These are phyloP conservation scores for Dufourea novaeangliae DNA, from an alignment of 1,140 invertebrate genomes.

Conservation along the genomic window DNA sequence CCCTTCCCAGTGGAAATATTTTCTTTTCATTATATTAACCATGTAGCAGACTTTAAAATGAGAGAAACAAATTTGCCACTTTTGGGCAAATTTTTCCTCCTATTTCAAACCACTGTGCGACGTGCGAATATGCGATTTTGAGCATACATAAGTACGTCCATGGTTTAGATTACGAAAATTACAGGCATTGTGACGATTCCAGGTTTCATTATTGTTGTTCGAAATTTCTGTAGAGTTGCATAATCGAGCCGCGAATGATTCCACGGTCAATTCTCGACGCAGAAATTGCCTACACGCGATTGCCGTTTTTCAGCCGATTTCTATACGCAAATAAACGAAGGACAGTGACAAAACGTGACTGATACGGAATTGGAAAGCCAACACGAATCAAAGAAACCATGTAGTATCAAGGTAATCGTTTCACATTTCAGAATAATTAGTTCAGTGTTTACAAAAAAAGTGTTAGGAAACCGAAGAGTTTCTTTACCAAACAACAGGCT, in stretches of 20 bases:
- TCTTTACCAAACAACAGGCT: too few relatives aligned
- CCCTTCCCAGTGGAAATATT: too few relatives aligned
- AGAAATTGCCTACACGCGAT: conserved; percentile 61
- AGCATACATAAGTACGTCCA: too few relatives aligned
- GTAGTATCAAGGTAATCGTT: not conserved
- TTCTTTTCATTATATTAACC: too few relatives aligned
- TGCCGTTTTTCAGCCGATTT: conserved; percentile 47
- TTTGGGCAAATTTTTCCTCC: not conserved
- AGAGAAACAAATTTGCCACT: too few relatives aligned
- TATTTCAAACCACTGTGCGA: not conserved
- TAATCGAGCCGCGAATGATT: conserved; percentile 12
- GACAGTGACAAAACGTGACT: conserved; percentile 22
- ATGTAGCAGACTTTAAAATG: too few relatives aligned
- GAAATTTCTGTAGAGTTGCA: conserved; percentile 46
- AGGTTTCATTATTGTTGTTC: conserved; percentile 32
- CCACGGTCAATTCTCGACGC: conserved; percentile 63
- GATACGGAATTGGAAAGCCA: conserved; percentile 6
- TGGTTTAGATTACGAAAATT: conserved; percentile 18
- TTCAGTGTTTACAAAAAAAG: not conserved
- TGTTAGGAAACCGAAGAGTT: too few relatives aligned
- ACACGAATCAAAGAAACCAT: conserved; percentile 17
- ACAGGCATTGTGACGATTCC: conserved; percentile 4
- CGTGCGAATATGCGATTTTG: conserved; percentile 2
- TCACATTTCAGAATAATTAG: too few relatives aligned
- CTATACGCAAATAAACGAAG: conserved; percentile 33